Percentiles rank a stretch among this genome's conserved stretches.
Evolutionary conservation across 1,140 invertebrate genomes (phyloP).

Genomic region (Panagrolaimus sp.): DNA sequence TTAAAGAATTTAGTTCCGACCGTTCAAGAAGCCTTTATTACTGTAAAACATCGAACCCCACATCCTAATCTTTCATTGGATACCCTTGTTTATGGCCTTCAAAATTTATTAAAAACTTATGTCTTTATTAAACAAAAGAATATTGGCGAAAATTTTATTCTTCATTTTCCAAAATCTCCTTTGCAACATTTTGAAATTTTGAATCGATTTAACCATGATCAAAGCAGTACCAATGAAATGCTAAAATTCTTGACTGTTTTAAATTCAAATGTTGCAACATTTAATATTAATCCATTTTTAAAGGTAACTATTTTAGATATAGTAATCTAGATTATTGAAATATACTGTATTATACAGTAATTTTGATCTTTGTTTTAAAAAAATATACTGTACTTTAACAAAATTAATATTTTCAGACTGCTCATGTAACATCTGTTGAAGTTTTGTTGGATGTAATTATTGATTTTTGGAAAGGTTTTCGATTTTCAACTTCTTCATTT

Average conservation of each 20-base stretch:
- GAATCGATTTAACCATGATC: not conserved
- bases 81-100: not conserved
- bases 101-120: not conserved
- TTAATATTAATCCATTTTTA: not conserved
- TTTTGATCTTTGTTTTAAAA: not conserved
- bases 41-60: too few relatives aligned
- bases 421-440: conserved; percentile 7
- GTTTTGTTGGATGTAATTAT: not conserved
- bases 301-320: not conserved
- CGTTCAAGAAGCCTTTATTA: too few relatives aligned
- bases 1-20: too few relatives aligned
- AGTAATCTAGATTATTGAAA: too few relatives aligned
- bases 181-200: not conserved
- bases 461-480: conserved; percentile 10
- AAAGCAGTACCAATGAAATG: not conserved
- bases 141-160: too few relatives aligned
- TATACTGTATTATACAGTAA: too few relatives aligned
- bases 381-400: not conserved
- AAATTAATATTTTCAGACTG: conserved; percentile 8
- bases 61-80: not conserved
- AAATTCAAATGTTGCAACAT: not conserved
- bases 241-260: not conserved
- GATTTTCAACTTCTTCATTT: conserved; percentile 1
- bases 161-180: not conserved
- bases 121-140: not conserved